These are phyloP conservation scores for Ormyrus nitidulus DNA, from an alignment of 2,888 invertebrate genomes.

Conservation along the genomic window DNA sequence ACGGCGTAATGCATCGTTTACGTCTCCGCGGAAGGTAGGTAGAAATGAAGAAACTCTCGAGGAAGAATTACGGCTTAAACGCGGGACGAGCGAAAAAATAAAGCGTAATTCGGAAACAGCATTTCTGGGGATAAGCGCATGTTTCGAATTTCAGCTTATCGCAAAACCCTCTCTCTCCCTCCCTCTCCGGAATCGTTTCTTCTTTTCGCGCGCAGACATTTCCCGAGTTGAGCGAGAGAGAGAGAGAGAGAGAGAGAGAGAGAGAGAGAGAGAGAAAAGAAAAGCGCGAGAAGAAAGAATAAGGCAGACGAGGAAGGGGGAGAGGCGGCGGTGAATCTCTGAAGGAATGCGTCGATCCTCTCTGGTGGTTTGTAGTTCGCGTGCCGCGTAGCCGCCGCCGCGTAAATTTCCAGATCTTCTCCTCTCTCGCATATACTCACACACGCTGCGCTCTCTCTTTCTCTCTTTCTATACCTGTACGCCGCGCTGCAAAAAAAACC, in stretches of 20 bases:
- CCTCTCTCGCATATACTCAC: background rate
- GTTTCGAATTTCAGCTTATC: slow-evolving; percentile 52
- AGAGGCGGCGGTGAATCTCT: slow-evolving; percentile 58
- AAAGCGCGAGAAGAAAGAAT: slow-evolving; percentile 49
- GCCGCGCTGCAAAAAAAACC: background rate
- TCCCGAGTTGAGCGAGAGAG: slow-evolving; percentile 17
- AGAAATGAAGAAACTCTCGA: background rate
- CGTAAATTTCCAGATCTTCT: slow-evolving; percentile 32
- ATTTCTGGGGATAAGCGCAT: slow-evolving; percentile 39
- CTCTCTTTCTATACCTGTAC: slow-evolving; percentile 11
- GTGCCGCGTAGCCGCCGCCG: slow-evolving; percentile 53
- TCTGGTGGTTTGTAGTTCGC: slow-evolving; percentile 60
- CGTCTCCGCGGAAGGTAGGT: background rate
- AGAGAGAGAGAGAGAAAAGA: slow-evolving; percentile 9
- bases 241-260: slow-evolving; percentile 1
- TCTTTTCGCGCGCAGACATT: slow-evolving; percentile 19
- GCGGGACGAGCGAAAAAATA: background rate
- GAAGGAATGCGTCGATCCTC: slow-evolving; percentile 63
- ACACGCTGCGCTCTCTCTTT: background rate
- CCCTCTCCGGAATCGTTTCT: background rate
- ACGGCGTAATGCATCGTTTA: background rate
- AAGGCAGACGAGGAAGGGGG: slow-evolving; percentile 45
- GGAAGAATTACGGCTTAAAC: background rate
- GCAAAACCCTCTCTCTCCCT: slow-evolving; percentile 3
- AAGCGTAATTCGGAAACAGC: slow-evolving; percentile 51